A percentile compares a stretch with the other conserved stretches of the same genome.
Evolutionary conservation across 2,113 vertebrate genomes (phyloP).

Genomic region (Bufo gargarizans): DNA sequence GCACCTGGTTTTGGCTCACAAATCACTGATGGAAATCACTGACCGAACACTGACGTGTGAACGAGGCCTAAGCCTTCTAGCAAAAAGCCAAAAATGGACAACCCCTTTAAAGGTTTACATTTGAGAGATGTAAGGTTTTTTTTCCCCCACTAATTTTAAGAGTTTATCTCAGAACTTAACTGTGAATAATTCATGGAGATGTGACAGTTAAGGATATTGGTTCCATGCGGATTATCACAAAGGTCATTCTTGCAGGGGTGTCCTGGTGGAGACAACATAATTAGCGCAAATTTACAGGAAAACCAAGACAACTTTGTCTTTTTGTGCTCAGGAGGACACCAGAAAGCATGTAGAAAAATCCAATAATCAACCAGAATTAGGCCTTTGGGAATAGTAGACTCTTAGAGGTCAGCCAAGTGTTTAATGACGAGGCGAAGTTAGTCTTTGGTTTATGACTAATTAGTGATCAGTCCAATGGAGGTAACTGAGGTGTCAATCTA

Average conservation of each 20-base stretch:
- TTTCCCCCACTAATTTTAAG: neutral
- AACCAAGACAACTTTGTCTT: neutral
- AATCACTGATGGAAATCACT: too few species aligned
- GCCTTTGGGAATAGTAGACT: neutral
- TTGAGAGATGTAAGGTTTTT: neutral
- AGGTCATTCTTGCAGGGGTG: constrained; percentile 20
- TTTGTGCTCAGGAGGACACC: neutral
- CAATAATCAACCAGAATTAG: neutral
- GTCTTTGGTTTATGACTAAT: neutral
- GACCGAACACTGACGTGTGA: too few species aligned
- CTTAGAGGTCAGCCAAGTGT: neutral
- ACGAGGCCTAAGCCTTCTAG: too few species aligned
- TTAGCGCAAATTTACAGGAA: neutral
- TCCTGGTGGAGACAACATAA: neutral
- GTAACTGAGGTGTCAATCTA: neutral
- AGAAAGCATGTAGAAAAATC: neutral
- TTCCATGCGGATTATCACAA: constrained; percentile 26
- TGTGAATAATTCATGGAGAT: constrained; percentile 24
- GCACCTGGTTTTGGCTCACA: too few species aligned
- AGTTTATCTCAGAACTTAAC: neutral
- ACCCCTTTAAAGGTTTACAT: neutral
- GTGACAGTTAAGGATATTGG: neutral
- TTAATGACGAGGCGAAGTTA: neutral
- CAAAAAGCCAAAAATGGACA: too few species aligned
- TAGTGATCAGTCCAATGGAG: neutral